These are phyloP conservation scores for Drosophila kanekoi DNA, from an alignment of 2,888 invertebrate species.

Conservation along the genomic window DNA sequence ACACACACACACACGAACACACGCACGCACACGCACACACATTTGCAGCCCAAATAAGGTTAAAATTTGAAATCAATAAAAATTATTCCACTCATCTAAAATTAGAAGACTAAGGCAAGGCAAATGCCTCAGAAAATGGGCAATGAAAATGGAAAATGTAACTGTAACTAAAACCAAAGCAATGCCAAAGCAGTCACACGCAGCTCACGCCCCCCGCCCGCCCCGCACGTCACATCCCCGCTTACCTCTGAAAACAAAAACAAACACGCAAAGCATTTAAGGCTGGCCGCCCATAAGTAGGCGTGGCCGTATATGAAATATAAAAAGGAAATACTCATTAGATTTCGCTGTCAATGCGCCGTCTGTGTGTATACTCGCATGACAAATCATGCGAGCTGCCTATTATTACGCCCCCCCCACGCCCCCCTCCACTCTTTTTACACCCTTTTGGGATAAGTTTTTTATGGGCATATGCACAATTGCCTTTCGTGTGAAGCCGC, in stretches of 20 bases:
- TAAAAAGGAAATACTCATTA: slow-evolving; percentile 17
- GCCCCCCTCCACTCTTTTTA: background rate
- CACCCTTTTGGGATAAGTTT: background rate
- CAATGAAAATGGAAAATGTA: slow-evolving; percentile 40
- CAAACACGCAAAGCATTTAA: slow-evolving; percentile 36
- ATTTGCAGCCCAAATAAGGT: slow-evolving; percentile 69
- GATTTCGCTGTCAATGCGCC: slow-evolving; percentile 32
- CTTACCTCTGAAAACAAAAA: slow-evolving; percentile 14
- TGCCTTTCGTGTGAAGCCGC: slow-evolving; percentile 28
- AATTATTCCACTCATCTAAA: slow-evolving; percentile 84
- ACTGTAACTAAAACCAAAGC: slow-evolving; percentile 40
- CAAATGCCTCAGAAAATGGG: slow-evolving; percentile 34
- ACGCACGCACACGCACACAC: slow-evolving; percentile 1
- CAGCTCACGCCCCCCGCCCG: background rate
- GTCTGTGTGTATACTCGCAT: slow-evolving; percentile 49
- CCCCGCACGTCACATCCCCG: too few relatives aligned
- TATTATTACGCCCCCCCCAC: background rate
- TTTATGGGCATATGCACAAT: slow-evolving; percentile 8
- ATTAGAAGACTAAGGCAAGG: slow-evolving; percentile 76
- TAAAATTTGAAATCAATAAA: slow-evolving; percentile 83
- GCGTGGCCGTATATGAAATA: slow-evolving; percentile 16
- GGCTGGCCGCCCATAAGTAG: slow-evolving; percentile 2
- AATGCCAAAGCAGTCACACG: slow-evolving; percentile 19
- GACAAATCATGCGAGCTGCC: slow-evolving; percentile 70
- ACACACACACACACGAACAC: slow-evolving; percentile 12